Evolutionary conservation across 2,113 vertebrate genomes (phyloP).

Genomic region (Kryptolebias marmoratus): DNA sequence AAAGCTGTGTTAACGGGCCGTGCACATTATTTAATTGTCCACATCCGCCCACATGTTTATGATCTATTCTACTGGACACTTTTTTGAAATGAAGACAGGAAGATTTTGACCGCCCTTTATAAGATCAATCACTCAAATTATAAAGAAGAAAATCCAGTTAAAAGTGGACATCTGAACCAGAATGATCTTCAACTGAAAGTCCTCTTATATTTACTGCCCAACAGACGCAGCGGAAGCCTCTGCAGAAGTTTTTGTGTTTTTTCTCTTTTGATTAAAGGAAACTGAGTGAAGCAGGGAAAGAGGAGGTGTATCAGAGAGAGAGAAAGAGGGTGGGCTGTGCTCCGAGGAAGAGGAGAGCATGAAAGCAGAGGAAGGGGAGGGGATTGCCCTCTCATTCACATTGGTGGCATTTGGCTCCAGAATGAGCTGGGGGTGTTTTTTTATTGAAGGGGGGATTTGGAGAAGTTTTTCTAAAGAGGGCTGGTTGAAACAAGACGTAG

Average conservation of each 20-base stretch:
- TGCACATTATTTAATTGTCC: too few relatives aligned
- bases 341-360: conserved; percentile 29
- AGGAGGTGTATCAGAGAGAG: conserved; percentile 58
- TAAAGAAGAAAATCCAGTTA: background rate
- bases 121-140: too few relatives aligned
- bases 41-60: too few relatives aligned
- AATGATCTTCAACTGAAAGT: conserved; percentile 35
- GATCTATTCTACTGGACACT: too few relatives aligned
- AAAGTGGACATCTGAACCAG: background rate
- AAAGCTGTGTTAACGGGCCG: too few relatives aligned
- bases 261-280: conserved; percentile 52
- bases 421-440: conserved; percentile 35
- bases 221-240: conserved; percentile 58
- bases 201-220: conserved; percentile 28
- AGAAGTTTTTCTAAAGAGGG: conserved; percentile 56
- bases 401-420: conserved; percentile 61
- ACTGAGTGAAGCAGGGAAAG: conserved; percentile 43
- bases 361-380: conserved; percentile 57
- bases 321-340: conserved; percentile 48
- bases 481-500: conserved; percentile 25
- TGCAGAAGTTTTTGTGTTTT: conserved; percentile 39
- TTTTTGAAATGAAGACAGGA: too few relatives aligned
- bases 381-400: conserved; percentile 60
- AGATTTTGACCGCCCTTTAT: too few relatives aligned
- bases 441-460: conserved; percentile 22